A percentile compares a stretch with the other conserved stretches of the same genome.
phyloP scores from a whole-genome alignment of 2,113 vertebrate genomes.

The Chlorocebus sabaeus region DNA sequence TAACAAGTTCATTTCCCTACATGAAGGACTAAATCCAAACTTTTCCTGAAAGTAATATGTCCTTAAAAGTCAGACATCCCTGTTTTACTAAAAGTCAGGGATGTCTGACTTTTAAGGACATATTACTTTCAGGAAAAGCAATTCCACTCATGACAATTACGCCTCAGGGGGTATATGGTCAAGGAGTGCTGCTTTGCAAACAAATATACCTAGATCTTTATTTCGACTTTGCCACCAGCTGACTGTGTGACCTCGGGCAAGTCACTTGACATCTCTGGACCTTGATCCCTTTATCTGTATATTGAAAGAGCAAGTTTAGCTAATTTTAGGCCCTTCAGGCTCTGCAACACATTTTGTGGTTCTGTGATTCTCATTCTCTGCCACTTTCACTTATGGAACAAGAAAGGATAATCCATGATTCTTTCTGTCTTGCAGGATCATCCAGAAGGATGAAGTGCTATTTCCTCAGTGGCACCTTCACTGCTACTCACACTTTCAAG shows the following conservation, averaged over 20 bases:
- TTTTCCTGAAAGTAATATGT: not conserved
- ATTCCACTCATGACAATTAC: not conserved
- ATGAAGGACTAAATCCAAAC: conserved; percentile 4
- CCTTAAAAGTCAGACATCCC: not conserved
- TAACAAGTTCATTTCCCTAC: not conserved
- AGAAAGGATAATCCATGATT: conserved; percentile 2
- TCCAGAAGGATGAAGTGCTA: conserved; percentile 38
- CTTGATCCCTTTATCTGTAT: not conserved
- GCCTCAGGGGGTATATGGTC: not conserved
- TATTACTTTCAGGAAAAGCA: not conserved
- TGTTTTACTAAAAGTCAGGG: too few species aligned
- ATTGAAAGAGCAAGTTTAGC: not conserved
- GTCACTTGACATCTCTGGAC: not conserved
- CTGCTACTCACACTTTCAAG: conserved; percentile 15
- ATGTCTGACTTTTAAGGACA: too few species aligned
- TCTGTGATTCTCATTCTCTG: not conserved
- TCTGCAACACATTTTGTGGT: not conserved
- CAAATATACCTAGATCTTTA: not conserved
- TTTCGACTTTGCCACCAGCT: not conserved
- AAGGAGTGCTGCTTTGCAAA: not conserved
- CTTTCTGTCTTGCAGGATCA: conserved; percentile 29
- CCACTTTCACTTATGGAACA: conserved; percentile 33
- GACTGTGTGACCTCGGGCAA: not conserved
- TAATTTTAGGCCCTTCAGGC: not conserved
- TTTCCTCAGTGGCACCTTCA: conserved; percentile 32